phyloP scores from a whole-genome alignment of 1,140 invertebrate genomes.

The Littorina saxatilis region DNA sequence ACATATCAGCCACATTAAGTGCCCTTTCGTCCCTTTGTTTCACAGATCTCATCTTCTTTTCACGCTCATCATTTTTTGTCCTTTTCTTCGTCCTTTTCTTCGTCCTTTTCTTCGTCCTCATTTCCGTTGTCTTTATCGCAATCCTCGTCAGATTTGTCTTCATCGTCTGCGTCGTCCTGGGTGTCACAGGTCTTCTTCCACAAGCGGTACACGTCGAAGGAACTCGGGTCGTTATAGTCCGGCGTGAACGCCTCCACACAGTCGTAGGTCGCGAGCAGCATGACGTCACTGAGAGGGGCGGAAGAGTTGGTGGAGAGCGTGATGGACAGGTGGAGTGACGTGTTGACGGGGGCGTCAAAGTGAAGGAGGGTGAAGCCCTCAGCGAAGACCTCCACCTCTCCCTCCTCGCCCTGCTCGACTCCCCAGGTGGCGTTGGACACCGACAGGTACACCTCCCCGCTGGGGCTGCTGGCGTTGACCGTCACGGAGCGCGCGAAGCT shows the following conservation, averaged over 20 bases:
- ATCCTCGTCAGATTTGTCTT: neutral
- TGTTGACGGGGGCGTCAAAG: neutral
- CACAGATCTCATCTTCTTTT: neutral
- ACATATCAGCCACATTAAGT: neutral
- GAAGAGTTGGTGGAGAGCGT: neutral
- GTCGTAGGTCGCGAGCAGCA: neutral
- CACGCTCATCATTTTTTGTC: neutral
- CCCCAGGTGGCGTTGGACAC: neutral
- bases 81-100: no score
- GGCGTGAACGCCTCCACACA: neutral
- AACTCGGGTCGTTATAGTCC: neutral
- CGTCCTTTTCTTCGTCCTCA: no score
- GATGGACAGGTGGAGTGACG: no score
- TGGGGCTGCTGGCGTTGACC: constrained; percentile 2
- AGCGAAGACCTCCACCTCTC: neutral
- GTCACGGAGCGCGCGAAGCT: neutral
- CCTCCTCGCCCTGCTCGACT: neutral
- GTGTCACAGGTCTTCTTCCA: neutral
- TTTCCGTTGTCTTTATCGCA: neutral
- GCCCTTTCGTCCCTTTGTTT: neutral
- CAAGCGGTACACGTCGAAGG: neutral
- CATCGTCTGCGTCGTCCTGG: neutral
- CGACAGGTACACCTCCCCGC: neutral
- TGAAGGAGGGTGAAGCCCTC: neutral
- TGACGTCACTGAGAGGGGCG: neutral